Percentiles rank a stretch among this genome's conserved stretches.
Evolutionary conservation across 2,113 vertebrate species (phyloP).

Genomic region (Solea senegalensis): DNA sequence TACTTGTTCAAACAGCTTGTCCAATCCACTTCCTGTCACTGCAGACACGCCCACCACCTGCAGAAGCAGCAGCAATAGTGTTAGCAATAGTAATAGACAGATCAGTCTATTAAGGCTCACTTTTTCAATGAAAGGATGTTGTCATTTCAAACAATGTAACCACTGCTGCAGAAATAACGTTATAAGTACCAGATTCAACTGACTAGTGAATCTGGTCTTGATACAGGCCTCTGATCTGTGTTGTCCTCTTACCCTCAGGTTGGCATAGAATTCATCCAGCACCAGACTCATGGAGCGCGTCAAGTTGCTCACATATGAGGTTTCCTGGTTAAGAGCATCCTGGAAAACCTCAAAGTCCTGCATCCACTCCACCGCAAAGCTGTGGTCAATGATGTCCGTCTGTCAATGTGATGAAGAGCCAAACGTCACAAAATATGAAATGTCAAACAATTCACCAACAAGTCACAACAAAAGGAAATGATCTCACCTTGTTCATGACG

Average conservation of each 20-base stretch:
- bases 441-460: background rate
- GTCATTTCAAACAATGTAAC: too few relatives aligned
- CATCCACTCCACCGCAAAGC: slow-evolving; percentile 99
- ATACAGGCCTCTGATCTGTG: background rate
- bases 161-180: too few relatives aligned
- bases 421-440: background rate
- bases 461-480: background rate
- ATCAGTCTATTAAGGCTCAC: too few relatives aligned
- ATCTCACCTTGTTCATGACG: slow-evolving; percentile 96
- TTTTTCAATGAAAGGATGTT: too few relatives aligned
- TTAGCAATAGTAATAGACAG: too few relatives aligned
- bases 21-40: slow-evolving; percentile 89
- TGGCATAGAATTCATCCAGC: slow-evolving; percentile 94
- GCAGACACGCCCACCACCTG: slow-evolving; percentile 97
- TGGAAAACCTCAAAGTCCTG: slow-evolving; percentile 97
- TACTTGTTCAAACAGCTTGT: slow-evolving; percentile 89
- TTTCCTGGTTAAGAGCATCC: slow-evolving; percentile 95
- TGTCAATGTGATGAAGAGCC: slow-evolving; percentile 51
- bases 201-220: too few relatives aligned
- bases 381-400: slow-evolving; percentile 97
- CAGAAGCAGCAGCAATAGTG: background rate
- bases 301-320: slow-evolving; percentile 93
- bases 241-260: slow-evolving; percentile 84
- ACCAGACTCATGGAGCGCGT: slow-evolving; percentile 98
- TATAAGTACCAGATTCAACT: too few relatives aligned